These are phyloP conservation scores for Leptinotarsa peninsularis DNA, from an alignment of 2,888 invertebrate genomes.

Conservation along the genomic window DNA sequence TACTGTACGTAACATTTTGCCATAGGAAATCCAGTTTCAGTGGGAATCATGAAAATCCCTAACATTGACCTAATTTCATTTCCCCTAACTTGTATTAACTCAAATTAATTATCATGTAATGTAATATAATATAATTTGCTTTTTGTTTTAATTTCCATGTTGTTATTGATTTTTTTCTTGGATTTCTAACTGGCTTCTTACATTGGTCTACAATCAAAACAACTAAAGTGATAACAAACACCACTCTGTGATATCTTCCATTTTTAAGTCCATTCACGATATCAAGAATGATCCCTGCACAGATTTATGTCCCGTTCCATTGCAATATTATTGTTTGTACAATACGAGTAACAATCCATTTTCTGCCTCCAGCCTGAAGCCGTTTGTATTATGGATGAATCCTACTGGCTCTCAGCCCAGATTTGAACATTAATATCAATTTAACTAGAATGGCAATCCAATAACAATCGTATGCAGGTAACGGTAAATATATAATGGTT, in stretches of 20 bases:
- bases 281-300: not conserved
- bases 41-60: too few relatives aligned
- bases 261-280: not conserved
- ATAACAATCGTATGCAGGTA: slow-evolving; percentile 38
- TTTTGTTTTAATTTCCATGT: too few relatives aligned
- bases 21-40: too few relatives aligned
- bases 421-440: slow-evolving; percentile 41
- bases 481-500: slow-evolving; percentile 34
- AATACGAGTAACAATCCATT: slow-evolving; percentile 30
- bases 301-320: slow-evolving; percentile 5
- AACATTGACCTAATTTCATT: too few relatives aligned
- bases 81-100: too few relatives aligned
- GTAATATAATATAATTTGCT: too few relatives aligned
- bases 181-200: too few relatives aligned
- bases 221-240: too few relatives aligned
- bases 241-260: not conserved
- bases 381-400: slow-evolving; percentile 34
- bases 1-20: too few relatives aligned
- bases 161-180: too few relatives aligned
- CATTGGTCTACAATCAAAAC: too few relatives aligned
- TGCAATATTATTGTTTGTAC: slow-evolving; percentile 19
- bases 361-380: slow-evolving; percentile 26
- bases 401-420: slow-evolving; percentile 31
- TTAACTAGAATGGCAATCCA: slow-evolving; percentile 37
- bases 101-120: too few relatives aligned